Evolutionary conservation across 2,888 invertebrate genomes (phyloP), one percentile per base, ranked within the genome.

Genomic region (Hesperia comma): DNA sequence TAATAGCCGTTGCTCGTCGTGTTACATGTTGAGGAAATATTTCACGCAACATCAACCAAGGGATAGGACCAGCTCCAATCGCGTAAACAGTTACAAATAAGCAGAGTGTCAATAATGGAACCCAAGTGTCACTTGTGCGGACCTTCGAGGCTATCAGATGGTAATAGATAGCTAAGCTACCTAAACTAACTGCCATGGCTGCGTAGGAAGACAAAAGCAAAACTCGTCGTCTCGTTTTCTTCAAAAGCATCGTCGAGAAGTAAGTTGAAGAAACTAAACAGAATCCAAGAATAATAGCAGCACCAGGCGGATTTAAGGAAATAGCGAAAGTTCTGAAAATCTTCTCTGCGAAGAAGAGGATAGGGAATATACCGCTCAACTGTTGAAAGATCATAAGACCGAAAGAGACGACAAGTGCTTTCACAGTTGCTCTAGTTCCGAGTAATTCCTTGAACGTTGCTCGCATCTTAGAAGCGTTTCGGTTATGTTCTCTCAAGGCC

Each of bases 21-120:
- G 94, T 95, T 0, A 94, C 94, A 69, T 95, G 93, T 0, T 93
- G 82, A 6, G 96, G 92, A 74, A 96, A 94, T 49, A 96, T 90
- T 81, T 96, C 96, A 56, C 95, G 88, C 19, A 94, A 75, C 93
- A 96, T 94, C 76, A 96, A 83, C 95, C 96, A 96, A 0, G 96
- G 96, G 32, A 96, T 94, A 0, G 96, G 95, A 0, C 96, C 96
- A 19, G 94, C 94, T 0, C 96, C 96, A 26, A 94, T 82, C 0
- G 95, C 94, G 76, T 95, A 96, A 0, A 93, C 90, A 5, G 93
- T 87, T 2, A 95, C 94, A 77, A 93, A 95, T 8, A 94, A 70
- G 10, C 94, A 91, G 8, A 95, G 78, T 19, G 93, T 89, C 0
- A 93, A 79, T 0, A 95, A 79, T 0, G 95, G 95, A 1, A 95